phyloP scores from a whole-genome alignment of 2,113 vertebrate species.

The Gasterosteus aculeatus region DNA sequence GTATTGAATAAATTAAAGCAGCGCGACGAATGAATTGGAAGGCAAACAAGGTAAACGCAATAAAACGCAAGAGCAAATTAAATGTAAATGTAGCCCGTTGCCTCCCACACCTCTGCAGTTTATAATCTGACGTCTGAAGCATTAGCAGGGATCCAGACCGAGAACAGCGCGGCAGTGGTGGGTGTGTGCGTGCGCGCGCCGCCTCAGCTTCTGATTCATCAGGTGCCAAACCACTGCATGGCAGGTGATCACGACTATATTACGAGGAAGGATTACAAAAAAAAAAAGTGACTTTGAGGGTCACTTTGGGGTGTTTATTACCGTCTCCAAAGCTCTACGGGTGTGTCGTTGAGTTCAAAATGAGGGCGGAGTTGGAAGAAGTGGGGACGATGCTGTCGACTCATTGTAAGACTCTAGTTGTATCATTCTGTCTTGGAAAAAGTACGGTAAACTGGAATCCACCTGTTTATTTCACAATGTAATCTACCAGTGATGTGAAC shows the following conservation, averaged over 20 bases:
- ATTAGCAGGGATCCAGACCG: constrained; percentile 11
- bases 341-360: neutral
- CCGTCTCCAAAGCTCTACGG: neutral
- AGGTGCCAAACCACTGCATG: constrained; percentile 1
- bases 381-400: neutral
- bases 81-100: neutral
- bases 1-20: neutral
- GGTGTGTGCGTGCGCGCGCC: neutral
- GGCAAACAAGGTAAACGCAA: neutral
- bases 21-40: too few species aligned
- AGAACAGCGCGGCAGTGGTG: neutral
- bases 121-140: constrained; percentile 7
- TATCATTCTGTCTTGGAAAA: neutral
- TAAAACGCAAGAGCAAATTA: neutral
- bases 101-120: too few species aligned
- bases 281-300: neutral
- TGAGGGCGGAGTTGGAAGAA: neutral
- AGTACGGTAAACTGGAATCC: neutral
- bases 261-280: constrained; percentile 2
- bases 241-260: neutral
- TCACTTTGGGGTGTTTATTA: too few species aligned
- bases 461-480: neutral
- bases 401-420: neutral
- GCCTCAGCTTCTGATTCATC: constrained; percentile 15
- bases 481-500: neutral